Conservation (phyloP, 2,797 vertebrate genomes). For the Lacerta agilis region DNA sequence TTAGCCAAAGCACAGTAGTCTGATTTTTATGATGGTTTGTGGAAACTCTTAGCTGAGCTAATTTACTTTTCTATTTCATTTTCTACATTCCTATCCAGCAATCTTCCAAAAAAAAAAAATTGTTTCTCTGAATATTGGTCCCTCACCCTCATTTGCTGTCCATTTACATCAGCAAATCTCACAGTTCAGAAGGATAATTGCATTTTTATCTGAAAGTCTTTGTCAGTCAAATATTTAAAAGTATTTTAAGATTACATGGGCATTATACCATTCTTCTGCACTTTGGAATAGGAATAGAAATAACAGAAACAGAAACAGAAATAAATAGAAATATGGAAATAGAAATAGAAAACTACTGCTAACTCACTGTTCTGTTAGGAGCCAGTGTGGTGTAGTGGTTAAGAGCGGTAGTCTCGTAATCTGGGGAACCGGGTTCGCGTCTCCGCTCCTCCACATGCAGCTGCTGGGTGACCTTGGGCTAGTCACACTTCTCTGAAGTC, state of each 20-base stretch:
- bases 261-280: not conserved
- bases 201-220: not conserved
- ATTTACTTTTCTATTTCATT: conserved; percentile 25
- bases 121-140: not conserved
- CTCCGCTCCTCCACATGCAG: too few species aligned
- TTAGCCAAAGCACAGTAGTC: conserved; percentile 35
- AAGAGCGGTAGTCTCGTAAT: too few species aligned
- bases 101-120: not conserved
- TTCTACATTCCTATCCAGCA: not conserved
- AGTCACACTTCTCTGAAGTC: too few species aligned
- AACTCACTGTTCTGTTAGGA: too few species aligned
- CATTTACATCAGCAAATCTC: conserved; percentile 19
- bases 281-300: not conserved
- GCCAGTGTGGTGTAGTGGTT: too few species aligned
- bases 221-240: not conserved
- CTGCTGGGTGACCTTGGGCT: too few species aligned
- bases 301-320: not conserved
- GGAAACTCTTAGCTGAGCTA: conserved; percentile 21
- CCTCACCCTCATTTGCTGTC: not conserved
- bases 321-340: not conserved
- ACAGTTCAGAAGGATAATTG: not conserved
- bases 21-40: conserved; percentile 46
- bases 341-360: too few species aligned
- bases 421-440: too few species aligned
- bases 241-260: not conserved